phyloP scores from a whole-genome alignment of 1,140 invertebrate genomes.

The Bombyx mandarina region DNA sequence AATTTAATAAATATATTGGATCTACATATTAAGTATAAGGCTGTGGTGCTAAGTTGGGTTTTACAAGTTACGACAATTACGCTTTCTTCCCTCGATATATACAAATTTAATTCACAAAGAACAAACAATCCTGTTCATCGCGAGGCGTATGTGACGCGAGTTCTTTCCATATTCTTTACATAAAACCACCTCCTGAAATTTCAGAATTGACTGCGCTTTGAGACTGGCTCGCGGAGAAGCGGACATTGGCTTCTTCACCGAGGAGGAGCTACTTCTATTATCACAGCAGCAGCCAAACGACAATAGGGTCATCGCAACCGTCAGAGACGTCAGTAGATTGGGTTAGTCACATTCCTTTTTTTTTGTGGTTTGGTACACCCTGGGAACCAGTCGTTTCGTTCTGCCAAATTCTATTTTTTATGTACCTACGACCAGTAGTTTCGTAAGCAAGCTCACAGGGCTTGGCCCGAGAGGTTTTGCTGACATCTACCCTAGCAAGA shows the following conservation, averaged over 20 bases:
- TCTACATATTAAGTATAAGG: no score
- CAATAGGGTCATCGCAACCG: conserved; percentile 58
- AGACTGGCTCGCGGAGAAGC: conserved; percentile 56
- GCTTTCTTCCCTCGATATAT: no score
- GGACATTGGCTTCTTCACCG: conserved; percentile 71
- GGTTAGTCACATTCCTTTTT: conserved; percentile 21
- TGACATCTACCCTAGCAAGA: no score
- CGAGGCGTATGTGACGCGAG: no score
- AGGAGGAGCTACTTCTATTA: conserved; percentile 71
- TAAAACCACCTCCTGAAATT: conserved; percentile 4
- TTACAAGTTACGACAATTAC: no score
- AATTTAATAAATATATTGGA: no score
- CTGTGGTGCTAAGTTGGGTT: no score
- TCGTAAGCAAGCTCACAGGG: no score
- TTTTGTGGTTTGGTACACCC: neutral
- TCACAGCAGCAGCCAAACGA: conserved; percentile 59
- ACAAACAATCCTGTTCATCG: no score
- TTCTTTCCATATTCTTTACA: no score
- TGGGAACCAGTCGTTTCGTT: neutral
- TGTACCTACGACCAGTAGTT: neutral
- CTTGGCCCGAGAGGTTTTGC: no score
- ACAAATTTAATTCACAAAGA: no score
- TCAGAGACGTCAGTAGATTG: conserved; percentile 51
- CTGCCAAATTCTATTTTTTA: neutral
- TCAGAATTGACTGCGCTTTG: conserved; percentile 71